These are phyloP conservation scores for Heliconius himera DNA, from an alignment of 1,140 invertebrate genomes.

Conservation along the genomic window DNA sequence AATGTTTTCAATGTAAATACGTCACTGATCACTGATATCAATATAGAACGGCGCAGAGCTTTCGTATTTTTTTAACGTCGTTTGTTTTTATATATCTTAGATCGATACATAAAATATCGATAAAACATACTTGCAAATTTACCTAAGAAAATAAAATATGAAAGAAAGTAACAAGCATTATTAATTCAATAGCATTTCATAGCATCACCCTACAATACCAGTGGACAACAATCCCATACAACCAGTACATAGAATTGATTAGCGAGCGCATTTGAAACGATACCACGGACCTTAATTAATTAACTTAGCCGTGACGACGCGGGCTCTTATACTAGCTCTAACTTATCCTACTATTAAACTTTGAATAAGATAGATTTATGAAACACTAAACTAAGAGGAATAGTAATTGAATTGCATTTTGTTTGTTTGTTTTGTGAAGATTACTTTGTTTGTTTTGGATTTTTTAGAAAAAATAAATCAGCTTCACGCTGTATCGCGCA, in stretches of 20 bases:
- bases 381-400: neutral
- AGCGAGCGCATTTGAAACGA: constrained; percentile 42
- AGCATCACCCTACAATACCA: neutral
- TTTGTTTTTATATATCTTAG: neutral
- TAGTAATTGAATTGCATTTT: neutral
- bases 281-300: constrained; percentile 46
- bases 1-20: too few species aligned
- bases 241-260: constrained; percentile 50
- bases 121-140: neutral
- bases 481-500: too few species aligned
- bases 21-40: too few species aligned
- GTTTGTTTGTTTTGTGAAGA: neutral
- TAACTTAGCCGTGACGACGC: constrained; percentile 39
- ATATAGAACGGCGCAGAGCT: too few species aligned
- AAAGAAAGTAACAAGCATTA: neutral
- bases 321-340: constrained; percentile 25
- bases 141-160: neutral
- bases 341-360: constrained; percentile 32
- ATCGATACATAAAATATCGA: neutral
- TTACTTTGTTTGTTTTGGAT: too few species aligned
- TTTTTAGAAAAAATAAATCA: too few species aligned
- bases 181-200: too few species aligned
- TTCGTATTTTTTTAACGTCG: neutral
- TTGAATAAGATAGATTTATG: constrained; percentile 12
- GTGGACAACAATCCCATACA: constrained; percentile 7